Percentiles rank a stretch among this genome's conserved stretches.
Conservation (phyloP, 2,888 invertebrate species). For the Empis stercorea region DNA sequence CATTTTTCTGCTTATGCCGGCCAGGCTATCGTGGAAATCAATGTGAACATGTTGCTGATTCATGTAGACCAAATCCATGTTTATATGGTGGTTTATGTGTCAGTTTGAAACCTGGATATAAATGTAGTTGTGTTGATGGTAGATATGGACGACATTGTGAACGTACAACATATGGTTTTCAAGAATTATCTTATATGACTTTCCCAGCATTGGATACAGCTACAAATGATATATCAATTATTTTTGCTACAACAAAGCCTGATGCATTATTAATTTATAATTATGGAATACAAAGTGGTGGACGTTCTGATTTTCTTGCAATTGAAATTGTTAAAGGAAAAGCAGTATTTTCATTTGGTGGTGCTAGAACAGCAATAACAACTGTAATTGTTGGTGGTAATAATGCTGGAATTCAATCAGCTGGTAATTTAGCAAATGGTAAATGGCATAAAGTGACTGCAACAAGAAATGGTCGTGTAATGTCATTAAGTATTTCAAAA, state of each 20-base stretch:
- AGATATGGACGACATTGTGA: conserved; percentile 86
- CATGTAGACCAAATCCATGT: conserved; percentile 89
- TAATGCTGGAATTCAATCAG: conserved; percentile 18
- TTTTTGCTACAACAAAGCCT: conserved; percentile 79
- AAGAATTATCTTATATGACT: conserved; percentile 77
- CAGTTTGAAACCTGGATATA: conserved; percentile 76
- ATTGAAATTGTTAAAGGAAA: conserved; percentile 75
- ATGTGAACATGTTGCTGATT: conserved; percentile 79
- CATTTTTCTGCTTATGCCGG: conserved; percentile 84
- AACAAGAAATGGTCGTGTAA: conserved; percentile 77
- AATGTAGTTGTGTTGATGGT: conserved; percentile 73
- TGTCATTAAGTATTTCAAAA: conserved; percentile 66
- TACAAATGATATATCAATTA: conserved; percentile 81
- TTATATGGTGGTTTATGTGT: conserved; percentile 79
- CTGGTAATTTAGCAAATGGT: conserved; percentile 55
- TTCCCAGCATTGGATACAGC: conserved; percentile 75
- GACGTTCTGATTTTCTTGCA: conserved; percentile 84
- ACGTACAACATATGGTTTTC: conserved; percentile 79
- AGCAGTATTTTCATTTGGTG: conserved; percentile 81
- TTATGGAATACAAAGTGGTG: conserved; percentile 76
- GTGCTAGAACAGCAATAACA: conserved; percentile 76
- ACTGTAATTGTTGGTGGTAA: conserved; percentile 52
- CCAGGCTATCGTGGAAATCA: conserved; percentile 84
- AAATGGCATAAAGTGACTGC: conserved; percentile 87
- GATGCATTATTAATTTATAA: conserved; percentile 84